Base-by-base conservation (phyloP, 1,140 invertebrate species). In the Archegozetes longisetosus region DNA sequence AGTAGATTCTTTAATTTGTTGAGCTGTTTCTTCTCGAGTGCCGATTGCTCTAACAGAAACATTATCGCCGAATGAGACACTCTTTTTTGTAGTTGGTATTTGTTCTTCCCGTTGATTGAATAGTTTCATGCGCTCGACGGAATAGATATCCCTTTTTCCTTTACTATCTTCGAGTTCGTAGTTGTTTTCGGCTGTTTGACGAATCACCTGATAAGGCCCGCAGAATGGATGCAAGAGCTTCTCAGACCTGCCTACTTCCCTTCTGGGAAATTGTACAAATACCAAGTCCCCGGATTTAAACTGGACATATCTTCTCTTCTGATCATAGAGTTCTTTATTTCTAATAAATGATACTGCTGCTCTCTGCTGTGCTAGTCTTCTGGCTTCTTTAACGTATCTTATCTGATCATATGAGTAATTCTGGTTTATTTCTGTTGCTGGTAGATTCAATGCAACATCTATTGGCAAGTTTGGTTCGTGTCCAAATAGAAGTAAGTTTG, bases 401-500 rank as follows among this genome's bases (percentile, higher is more conserved):
- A n/a, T n/a, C n/a, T n/a, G 17, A 2, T 26, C 22, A 59, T 1
- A 28, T 14, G n/a, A n/a, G n/a, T 14, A 12, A 28, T 25, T 6
- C 3, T n/a, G 26, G 28, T 50, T 12, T 23, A 22, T 29, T 4
- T n/a, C 2, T 14, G 3, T 22, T 50, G 4, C 22, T 22, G 47
- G 12, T 22, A 13, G 1, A 12, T 60, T n/a, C 20, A 60, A 1
- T 4, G 26, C 2, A 9, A 22, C 17, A 23, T 55, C 53, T 23
- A 55, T 24, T 23, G 60, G 60, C 6, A 48, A 26, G 4, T 20
- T 66, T 14, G 72, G 67, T 60, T 71, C 69, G 52, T 62, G 61
- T 9, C 74, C 74, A 55, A 73, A 75, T 20, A 76, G n/a, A 3
- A 77, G 40, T 66, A 74, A 70, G 55, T 72, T 71, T 1, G 74